Conservation (phyloP, 92 coral and sea anemone genomes). For the Bergia sp. region DNA sequence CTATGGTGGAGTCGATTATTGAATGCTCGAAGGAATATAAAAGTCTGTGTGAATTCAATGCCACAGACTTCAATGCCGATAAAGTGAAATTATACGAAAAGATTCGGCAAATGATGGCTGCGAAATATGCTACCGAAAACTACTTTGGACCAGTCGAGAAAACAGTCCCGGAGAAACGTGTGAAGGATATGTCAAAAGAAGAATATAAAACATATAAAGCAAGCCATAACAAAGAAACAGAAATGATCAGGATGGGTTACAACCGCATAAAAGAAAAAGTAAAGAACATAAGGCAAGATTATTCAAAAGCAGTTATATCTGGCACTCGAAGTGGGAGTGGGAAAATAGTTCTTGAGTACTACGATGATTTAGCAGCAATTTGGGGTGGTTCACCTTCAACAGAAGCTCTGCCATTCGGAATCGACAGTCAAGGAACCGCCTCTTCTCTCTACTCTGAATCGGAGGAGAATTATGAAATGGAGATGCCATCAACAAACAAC, state of each 20-base stretch:
- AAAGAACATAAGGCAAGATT: slow-evolving; percentile 40
- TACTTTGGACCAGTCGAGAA: slow-evolving; percentile 51
- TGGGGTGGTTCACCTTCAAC: slow-evolving; percentile 51
- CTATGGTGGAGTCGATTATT: slow-evolving; percentile 17
- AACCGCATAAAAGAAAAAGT: slow-evolving; percentile 48
- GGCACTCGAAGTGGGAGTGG: slow-evolving; percentile 47
- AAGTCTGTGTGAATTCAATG: slow-evolving; percentile 6
- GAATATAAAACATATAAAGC: not conserved
- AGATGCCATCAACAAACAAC: too few relatives aligned
- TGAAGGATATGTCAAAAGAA: slow-evolving; percentile 52
- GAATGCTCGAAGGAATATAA: slow-evolving; percentile 40
- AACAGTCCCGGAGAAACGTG: slow-evolving; percentile 43
- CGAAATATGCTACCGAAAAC: slow-evolving; percentile 39
- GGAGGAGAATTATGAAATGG: too few relatives aligned
- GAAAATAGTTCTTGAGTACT: slow-evolving; percentile 23
- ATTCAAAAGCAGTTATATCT: slow-evolving; percentile 34
- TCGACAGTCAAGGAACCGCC: too few relatives aligned
- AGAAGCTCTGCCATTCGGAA: slow-evolving; percentile 35
- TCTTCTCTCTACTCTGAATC: too few relatives aligned
- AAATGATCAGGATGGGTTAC: slow-evolving; percentile 13
- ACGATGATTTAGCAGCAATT: slow-evolving; percentile 31
- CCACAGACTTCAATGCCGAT: slow-evolving; percentile 33
- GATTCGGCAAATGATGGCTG: slow-evolving; percentile 49
- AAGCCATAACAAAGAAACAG: not conserved
- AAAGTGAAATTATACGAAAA: slow-evolving; percentile 49